phyloP scores from a whole-genome alignment of 2,113 vertebrate genomes.

The Meriones unguiculatus region DNA sequence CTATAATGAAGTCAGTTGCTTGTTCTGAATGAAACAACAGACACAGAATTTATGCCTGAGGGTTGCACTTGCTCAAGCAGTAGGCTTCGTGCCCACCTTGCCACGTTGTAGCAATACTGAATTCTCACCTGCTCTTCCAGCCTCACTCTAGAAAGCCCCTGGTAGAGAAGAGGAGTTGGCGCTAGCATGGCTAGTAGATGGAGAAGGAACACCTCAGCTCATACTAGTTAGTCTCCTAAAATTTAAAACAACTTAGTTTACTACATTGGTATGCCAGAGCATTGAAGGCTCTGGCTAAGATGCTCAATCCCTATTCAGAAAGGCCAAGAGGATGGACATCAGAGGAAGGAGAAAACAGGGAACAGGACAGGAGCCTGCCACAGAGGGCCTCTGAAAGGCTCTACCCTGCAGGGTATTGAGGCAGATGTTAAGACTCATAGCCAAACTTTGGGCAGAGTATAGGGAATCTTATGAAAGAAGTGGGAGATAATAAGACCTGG shows the following conservation, averaged over 20 bases:
- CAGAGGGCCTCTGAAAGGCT: no score
- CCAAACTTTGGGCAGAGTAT: no score
- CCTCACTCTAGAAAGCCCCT: neutral
- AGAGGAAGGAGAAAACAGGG: no score
- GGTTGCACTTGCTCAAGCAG: neutral
- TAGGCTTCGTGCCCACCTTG: neutral
- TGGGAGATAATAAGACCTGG: no score
- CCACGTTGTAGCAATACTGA: neutral
- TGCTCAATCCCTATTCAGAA: no score
- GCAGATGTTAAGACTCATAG: no score
- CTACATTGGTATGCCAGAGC: neutral
- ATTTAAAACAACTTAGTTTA: neutral
- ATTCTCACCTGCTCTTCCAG: neutral
- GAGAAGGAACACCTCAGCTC: neutral
- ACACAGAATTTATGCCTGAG: neutral
- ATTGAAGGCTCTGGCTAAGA: neutral
- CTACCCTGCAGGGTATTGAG: no score
- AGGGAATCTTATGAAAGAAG: no score
- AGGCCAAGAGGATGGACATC: no score
- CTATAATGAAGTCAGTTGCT: fast-evolving
- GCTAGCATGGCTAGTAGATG: neutral
- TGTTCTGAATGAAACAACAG: neutral
- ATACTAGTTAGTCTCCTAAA: no score
- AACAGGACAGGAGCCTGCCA: no score
- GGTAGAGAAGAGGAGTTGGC: neutral